These are phyloP conservation scores for Drosophila hydei DNA, from an alignment of 1,140 invertebrate genomes.

Conservation along the genomic window DNA sequence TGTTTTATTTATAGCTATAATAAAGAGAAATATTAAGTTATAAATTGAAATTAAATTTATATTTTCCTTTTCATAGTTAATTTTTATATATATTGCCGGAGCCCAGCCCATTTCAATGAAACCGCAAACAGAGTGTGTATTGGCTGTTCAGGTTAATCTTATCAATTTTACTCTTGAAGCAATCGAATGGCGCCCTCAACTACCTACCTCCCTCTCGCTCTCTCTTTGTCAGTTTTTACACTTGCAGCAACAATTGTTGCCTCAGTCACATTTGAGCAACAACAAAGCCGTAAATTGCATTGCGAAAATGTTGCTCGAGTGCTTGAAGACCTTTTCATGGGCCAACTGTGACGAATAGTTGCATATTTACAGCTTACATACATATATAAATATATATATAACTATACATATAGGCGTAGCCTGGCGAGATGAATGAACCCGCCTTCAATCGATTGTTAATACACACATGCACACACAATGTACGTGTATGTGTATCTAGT, in stretches of 20 bases:
- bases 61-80: too few species aligned
- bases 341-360: slow-evolving; percentile 54
- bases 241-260: slow-evolving; percentile 4
- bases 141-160: neutral
- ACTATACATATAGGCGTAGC: slow-evolving; percentile 6
- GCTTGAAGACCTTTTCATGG: slow-evolving; percentile 49
- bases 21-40: too few species aligned
- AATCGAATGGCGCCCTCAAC: too few species aligned
- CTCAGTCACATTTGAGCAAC: slow-evolving; percentile 68
- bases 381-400: neutral
- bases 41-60: too few species aligned
- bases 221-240: neutral
- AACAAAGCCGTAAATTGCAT: slow-evolving; percentile 65
- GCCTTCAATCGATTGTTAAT: slow-evolving; percentile 41
- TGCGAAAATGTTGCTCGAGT: slow-evolving; percentile 32
- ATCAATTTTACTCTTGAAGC: neutral
- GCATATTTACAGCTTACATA: slow-evolving; percentile 15
- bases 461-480: neutral
- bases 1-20: too few species aligned
- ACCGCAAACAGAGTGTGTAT: slow-evolving; percentile 1
- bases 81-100: too few species aligned
- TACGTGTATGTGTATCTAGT: neutral
- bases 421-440: slow-evolving; percentile 41
- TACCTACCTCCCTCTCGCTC: too few species aligned
- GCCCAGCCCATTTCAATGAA: neutral